phyloP scores from a whole-genome alignment of 1,140 invertebrate species.

The Campodea augens region DNA sequence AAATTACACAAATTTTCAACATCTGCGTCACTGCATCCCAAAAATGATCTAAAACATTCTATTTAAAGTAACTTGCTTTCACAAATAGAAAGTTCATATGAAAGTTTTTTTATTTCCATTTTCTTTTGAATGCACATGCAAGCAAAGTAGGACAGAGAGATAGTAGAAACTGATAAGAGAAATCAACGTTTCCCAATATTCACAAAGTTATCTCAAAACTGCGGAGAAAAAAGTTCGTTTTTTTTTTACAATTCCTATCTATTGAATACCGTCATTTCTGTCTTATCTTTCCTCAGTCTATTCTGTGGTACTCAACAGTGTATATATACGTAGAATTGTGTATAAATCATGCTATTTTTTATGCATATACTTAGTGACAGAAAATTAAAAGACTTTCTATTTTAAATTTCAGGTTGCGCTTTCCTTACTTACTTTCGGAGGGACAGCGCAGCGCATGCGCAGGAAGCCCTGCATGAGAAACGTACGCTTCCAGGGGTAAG shows the following conservation, averaged over 20 bases:
- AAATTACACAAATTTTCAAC: too few species aligned
- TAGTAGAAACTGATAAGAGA: too few species aligned
- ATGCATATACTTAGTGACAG: constrained; percentile 10
- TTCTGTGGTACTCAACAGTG: not conserved
- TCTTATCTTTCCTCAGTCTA: too few species aligned
- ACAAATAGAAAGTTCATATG: too few species aligned
- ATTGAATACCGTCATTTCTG: not conserved
- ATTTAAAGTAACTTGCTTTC: too few species aligned
- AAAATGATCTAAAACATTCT: too few species aligned
- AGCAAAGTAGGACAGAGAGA: too few species aligned
- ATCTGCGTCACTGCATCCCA: too few species aligned
- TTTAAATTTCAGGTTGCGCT: constrained; percentile 64
- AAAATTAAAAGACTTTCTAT: constrained; percentile 17
- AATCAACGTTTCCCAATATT: too few species aligned
- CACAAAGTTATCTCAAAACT: not conserved
- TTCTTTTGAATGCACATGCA: too few species aligned
- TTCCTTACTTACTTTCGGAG: constrained; percentile 91
- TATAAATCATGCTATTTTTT: not conserved
- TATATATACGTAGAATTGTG: not conserved
- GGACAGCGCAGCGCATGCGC: constrained; percentile 78
- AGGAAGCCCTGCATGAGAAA: constrained; percentile 87
- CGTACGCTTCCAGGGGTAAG: constrained; percentile 92
- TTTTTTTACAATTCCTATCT: not conserved
- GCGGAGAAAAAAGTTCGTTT: not conserved
- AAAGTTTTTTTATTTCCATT: too few species aligned